Conservation (phyloP, 2,797 vertebrate species). For the Catostomus latipinnis region DNA sequence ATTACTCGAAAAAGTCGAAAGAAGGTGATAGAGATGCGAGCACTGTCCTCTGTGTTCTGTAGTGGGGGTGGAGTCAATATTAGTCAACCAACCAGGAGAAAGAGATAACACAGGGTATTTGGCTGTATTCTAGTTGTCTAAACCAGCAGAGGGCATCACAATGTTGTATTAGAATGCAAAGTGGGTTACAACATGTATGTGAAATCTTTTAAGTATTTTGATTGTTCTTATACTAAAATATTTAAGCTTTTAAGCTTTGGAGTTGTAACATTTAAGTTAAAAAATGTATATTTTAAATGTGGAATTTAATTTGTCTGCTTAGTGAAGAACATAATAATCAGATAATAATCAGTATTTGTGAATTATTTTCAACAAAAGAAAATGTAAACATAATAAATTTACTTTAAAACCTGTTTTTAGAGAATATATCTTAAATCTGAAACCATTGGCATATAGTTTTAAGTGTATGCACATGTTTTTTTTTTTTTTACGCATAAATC, state of each 20-base stretch:
- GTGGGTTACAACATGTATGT: too few relatives aligned
- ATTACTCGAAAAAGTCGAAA: constrained; percentile 99
- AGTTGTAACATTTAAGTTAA: too few relatives aligned
- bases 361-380: too few relatives aligned
- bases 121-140: constrained; percentile 68
- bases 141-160: constrained; percentile 48
- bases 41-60: constrained; percentile 97
- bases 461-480: too few relatives aligned
- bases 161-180: not conserved
- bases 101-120: constrained; percentile 64
- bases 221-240: not conserved
- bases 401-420: too few relatives aligned
- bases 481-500: too few relatives aligned
- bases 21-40: constrained; percentile 99
- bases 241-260: not conserved
- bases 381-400: too few relatives aligned
- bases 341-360: too few relatives aligned
- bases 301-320: not conserved
- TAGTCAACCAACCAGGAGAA: constrained; percentile 43
- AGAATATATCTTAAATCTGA: too few relatives aligned
- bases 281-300: not conserved
- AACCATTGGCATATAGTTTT: too few relatives aligned
- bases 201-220: too few relatives aligned
- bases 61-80: constrained; percentile 66
- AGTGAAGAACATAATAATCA: not conserved